A percentile compares a stretch with the other conserved stretches of the same genome.
Conservation (phyloP, 2,888 invertebrate species). For the Cephonodes hylas region DNA sequence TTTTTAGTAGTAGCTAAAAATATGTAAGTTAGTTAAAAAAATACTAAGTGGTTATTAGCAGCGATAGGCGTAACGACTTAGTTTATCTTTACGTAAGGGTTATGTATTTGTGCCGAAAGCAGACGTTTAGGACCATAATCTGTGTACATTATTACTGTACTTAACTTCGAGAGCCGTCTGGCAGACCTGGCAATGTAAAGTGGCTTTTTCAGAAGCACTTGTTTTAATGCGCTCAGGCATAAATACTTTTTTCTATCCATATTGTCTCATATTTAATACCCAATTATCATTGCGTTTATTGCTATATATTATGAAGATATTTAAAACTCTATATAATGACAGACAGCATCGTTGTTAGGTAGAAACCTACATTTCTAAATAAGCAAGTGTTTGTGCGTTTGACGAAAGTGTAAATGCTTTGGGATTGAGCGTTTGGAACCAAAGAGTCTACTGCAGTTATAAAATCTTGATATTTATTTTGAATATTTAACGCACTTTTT, state of each 20-base stretch:
- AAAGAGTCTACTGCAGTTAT: too few species aligned
- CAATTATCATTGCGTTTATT: too few species aligned
- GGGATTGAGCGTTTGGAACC: too few species aligned
- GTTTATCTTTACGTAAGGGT: conserved; percentile 19
- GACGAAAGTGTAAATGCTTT: too few species aligned
- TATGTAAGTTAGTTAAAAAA: not conserved
- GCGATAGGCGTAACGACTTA: not conserved
- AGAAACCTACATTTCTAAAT: too few species aligned
- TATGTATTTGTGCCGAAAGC: conserved; percentile 20
- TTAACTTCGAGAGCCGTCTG: conserved; percentile 26
- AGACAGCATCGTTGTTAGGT: too few species aligned
- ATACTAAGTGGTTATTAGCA: conserved; percentile 12
- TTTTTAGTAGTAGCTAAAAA: not conserved
- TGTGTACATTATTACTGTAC: conserved; percentile 39
- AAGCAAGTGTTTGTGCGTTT: too few species aligned
- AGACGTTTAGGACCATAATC: conserved; percentile 28
- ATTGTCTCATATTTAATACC: not conserved
- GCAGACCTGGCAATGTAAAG: conserved; percentile 9
- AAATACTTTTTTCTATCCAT: not conserved
- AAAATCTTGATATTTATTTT: too few species aligned
- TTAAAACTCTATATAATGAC: too few species aligned
- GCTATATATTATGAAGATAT: too few species aligned
- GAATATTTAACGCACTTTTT: too few species aligned
- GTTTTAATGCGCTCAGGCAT: not conserved
- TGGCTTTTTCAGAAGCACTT: not conserved